These are phyloP conservation scores for Puma concolor DNA, from an alignment of 2,113 vertebrate species.

Conservation along the genomic window DNA sequence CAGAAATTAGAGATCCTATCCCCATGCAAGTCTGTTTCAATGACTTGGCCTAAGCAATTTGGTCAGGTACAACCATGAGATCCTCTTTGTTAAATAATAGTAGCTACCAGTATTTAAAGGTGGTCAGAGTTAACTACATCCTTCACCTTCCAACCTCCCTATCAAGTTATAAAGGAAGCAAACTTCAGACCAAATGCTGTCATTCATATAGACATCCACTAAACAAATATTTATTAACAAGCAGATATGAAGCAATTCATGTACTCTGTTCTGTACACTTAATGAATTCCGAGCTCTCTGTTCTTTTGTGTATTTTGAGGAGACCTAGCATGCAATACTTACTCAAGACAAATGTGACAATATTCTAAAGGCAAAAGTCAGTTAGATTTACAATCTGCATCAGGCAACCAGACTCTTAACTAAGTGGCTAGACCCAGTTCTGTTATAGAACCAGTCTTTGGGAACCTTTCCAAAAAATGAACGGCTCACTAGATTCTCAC, in stretches of 20 bases:
- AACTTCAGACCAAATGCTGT: neutral
- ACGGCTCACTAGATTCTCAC: neutral
- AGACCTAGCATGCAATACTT: neutral
- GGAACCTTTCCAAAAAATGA: neutral
- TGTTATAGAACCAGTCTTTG: neutral
- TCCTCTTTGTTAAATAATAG: neutral
- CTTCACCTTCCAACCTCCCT: neutral
- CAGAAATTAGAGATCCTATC: neutral
- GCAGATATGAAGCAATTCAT: neutral
- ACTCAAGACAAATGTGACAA: neutral
- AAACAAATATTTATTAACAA: neutral
- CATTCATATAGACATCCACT: neutral
- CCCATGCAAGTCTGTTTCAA: neutral
- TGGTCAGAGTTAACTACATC: neutral
- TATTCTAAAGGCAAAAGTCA: conserved; percentile 33
- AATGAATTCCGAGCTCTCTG: neutral
- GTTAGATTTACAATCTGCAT: neutral
- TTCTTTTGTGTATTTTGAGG: neutral
- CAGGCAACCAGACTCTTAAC: neutral
- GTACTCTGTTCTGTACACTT: neutral
- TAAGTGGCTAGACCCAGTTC: neutral
- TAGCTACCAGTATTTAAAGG: neutral
- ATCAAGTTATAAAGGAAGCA: neutral
- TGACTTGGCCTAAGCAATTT: neutral
- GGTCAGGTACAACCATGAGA: neutral